Percentiles rank a stretch among this genome's conserved stretches.
These are phyloP conservation scores for Pteronotus mesoamericanus DNA, from an alignment of 2,797 vertebrate species.

Conservation along the genomic window DNA sequence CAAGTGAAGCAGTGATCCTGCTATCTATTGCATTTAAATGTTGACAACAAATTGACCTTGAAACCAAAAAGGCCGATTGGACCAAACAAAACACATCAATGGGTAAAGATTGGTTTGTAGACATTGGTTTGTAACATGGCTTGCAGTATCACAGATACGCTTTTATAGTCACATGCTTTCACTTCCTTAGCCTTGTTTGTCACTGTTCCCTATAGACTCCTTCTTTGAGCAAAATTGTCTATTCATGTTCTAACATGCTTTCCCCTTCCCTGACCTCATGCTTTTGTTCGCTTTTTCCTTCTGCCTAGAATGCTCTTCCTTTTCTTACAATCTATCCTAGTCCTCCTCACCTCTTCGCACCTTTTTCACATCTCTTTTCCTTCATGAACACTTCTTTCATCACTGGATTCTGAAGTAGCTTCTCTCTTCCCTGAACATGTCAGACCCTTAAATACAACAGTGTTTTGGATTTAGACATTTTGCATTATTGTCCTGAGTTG, in stretches of 20 bases:
- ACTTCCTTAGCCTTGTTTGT: background rate
- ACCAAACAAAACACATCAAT: background rate
- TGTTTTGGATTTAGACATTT: background rate
- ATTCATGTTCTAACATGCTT: background rate
- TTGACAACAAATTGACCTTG: background rate
- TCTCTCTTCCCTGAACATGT: background rate
- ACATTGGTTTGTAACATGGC: background rate
- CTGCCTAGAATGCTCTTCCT: background rate
- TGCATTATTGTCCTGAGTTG: background rate
- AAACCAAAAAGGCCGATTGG: background rate
- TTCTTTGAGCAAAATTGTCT: background rate
- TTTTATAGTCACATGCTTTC: background rate
- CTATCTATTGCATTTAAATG: background rate
- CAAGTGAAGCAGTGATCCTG: constrained; percentile 11
- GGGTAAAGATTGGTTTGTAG: background rate
- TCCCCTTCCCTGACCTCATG: background rate
- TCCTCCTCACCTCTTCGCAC: background rate
- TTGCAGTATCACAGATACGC: background rate
- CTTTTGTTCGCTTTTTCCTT: background rate
- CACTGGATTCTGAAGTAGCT: background rate
- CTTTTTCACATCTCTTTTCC: background rate
- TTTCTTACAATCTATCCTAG: background rate
- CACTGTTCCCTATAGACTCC: background rate
- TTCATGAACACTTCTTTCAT: background rate
- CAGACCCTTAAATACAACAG: background rate